phyloP scores from a whole-genome alignment of 2,888 invertebrate species.

The Calephelis perditalis region DNA sequence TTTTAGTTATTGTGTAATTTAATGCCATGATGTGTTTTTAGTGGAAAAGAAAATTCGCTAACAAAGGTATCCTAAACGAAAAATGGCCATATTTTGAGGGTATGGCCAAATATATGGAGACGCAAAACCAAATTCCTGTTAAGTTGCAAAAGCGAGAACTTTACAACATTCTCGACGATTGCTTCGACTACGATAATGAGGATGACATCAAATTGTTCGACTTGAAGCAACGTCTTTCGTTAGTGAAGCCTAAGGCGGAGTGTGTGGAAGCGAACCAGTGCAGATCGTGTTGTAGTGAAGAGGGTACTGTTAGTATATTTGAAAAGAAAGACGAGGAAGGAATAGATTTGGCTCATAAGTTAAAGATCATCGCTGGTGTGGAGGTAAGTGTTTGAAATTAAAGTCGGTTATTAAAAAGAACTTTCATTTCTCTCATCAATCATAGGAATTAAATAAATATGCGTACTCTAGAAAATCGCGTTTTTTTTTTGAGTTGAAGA shows the following conservation, averaged over 20 bases:
- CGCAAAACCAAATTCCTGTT: slow-evolving; percentile 28
- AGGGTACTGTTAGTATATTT: slow-evolving; percentile 51
- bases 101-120: slow-evolving; percentile 46
- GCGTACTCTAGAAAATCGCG: no score
- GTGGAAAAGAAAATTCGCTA: slow-evolving; percentile 69
- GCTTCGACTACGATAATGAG: slow-evolving; percentile 48
- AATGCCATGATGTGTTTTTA: slow-evolving; percentile 34
- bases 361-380: slow-evolving; percentile 52
- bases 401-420: no score
- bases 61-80: slow-evolving; percentile 60
- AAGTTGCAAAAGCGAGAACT: slow-evolving; percentile 27
- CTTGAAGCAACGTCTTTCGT: slow-evolving; percentile 49
- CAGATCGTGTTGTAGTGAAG: slow-evolving; percentile 50
- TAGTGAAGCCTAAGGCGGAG: slow-evolving; percentile 48
- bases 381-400: slow-evolving; percentile 41
- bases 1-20: no score
- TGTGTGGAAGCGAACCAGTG: slow-evolving; percentile 42
- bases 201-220: slow-evolving; percentile 65
- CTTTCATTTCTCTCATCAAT: no score
- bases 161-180: slow-evolving; percentile 32
- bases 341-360: slow-evolving; percentile 50
- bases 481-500: no score
- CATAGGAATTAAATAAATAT: no score
- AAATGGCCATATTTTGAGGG: slow-evolving; percentile 65
- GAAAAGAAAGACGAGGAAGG: slow-evolving; percentile 48